Evolutionary conservation across 2,113 vertebrate species (phyloP).

Genomic region (Trematomus loennbergii): DNA sequence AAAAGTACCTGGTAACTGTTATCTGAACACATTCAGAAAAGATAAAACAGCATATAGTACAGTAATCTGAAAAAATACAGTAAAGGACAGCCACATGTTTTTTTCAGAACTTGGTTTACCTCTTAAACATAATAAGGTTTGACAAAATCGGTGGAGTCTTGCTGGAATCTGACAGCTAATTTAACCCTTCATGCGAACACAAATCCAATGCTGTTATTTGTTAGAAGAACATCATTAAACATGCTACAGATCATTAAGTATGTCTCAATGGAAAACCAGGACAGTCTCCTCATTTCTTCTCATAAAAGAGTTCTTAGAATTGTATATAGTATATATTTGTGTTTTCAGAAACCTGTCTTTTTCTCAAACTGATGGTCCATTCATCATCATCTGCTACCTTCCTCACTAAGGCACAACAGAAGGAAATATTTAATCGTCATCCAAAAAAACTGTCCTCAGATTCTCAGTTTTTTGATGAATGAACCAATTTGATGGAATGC

Average conservation of each 20-base stretch:
- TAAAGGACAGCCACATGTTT: background rate
- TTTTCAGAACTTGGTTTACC: background rate
- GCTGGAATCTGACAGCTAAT: background rate
- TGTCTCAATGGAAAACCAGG: background rate
- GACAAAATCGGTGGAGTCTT: background rate
- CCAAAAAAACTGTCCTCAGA: slow-evolving; percentile 26
- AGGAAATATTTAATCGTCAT: slow-evolving; percentile 39
- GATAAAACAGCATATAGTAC: background rate
- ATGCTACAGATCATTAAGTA: background rate
- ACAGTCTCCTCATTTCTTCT: background rate
- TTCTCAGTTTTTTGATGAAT: slow-evolving; percentile 56
- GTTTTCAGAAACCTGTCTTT: background rate
- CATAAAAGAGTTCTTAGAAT: background rate
- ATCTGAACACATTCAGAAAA: background rate
- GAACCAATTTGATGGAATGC: slow-evolving; percentile 43
- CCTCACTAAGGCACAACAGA: slow-evolving; percentile 23
- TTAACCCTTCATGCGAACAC: background rate
- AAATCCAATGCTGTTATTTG: background rate
- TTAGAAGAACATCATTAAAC: background rate
- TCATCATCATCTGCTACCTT: slow-evolving; percentile 48
- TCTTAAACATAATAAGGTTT: background rate
- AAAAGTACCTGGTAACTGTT: no score
- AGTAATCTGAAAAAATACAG: background rate
- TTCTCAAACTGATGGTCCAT: slow-evolving; percentile 18
- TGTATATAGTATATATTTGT: background rate